Base-by-base conservation (phyloP, 2,797 vertebrate genomes). In the Hoplostethus atlanticus region DNA sequence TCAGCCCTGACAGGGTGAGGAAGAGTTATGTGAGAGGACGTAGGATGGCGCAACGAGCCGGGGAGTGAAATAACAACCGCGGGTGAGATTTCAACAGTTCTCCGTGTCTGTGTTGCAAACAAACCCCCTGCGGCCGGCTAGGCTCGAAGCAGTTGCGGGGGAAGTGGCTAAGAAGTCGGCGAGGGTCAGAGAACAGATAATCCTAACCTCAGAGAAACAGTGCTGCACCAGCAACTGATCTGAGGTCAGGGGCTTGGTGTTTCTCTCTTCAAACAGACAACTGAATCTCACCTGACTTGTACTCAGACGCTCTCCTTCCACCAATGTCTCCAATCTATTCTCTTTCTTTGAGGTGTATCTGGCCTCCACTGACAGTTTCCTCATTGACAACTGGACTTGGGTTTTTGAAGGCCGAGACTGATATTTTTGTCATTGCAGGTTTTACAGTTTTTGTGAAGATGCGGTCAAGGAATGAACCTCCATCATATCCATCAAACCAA, bases 61-160 rank as follows among this genome's bases (percentile, higher is more conserved):
- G 31, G 40, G 40, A 42, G 31, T 38, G 54, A 56, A 38, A 38
- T 28, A 38, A 51, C 25, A 31, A 12, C n/a, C 28, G 5, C 51
- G 36, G 64, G 40, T 42, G 7, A 42, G 17, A 59, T 69, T 56
- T 60, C 21, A 25, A n/a, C 21, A 69, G 46, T 59, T 30, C 8
- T 40, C 34, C 21, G 10, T 31, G 13, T 3, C 53, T 48, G 21
- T n/a, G 15, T n/a, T 17, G 31, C 15, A n/a, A 16, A 36, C 34
- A 56, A 28, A 21, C 21, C 21, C 30, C 53, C 28, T 31, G 11
- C 3, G 15, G 53, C 28, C 15, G 11, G 17, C 17, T 4, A 3
- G 13, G 17, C 50, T 42, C 11, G 40, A 42, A 42, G 40, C 40
- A 42, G 40, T 10, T 11, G 40, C 11, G 40, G 40, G 9, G 11